phyloP scores from a whole-genome alignment of 2,888 invertebrate species.

The Nowickia ferox region DNA sequence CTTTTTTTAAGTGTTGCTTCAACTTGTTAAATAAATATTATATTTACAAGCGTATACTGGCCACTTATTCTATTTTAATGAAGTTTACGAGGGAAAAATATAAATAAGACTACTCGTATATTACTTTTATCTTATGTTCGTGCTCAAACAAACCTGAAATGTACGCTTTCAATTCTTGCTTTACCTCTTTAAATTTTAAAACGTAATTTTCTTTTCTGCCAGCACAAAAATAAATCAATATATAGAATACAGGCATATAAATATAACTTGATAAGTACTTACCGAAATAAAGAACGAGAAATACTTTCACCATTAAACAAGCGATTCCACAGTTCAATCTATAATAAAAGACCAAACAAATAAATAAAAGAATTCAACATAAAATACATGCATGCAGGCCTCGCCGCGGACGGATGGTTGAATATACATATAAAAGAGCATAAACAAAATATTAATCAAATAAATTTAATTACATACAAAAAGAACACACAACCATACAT shows the following conservation, averaged over 20 bases:
- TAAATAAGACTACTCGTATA: background rate
- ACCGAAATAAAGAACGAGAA: constrained; percentile 85
- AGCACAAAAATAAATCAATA: constrained; percentile 37
- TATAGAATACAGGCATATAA: background rate
- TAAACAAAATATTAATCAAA: constrained; percentile 57
- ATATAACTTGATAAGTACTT: constrained; percentile 77
- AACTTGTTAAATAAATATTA: background rate
- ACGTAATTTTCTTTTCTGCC: background rate
- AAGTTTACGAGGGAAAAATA: background rate
- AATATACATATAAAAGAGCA: background rate
- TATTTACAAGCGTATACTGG: background rate
- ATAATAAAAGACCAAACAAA: constrained; percentile 84
- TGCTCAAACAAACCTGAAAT: constrained; percentile 23
- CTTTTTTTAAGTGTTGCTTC: background rate
- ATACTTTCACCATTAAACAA: constrained; percentile 83
- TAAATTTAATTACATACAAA: constrained; percentile 48
- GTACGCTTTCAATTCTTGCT: background rate
- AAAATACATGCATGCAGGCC: constrained; percentile 34
- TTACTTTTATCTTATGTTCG: constrained; percentile 2
- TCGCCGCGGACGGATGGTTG: constrained; percentile 27
- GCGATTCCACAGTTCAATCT: constrained; percentile 87
- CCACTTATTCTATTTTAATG: background rate
- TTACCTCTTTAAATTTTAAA: background rate
- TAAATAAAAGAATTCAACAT: constrained; percentile 61
- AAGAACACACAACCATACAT: background rate